Conservation (phyloP, 2,888 invertebrate species). For the Malthinus flaveolus region DNA sequence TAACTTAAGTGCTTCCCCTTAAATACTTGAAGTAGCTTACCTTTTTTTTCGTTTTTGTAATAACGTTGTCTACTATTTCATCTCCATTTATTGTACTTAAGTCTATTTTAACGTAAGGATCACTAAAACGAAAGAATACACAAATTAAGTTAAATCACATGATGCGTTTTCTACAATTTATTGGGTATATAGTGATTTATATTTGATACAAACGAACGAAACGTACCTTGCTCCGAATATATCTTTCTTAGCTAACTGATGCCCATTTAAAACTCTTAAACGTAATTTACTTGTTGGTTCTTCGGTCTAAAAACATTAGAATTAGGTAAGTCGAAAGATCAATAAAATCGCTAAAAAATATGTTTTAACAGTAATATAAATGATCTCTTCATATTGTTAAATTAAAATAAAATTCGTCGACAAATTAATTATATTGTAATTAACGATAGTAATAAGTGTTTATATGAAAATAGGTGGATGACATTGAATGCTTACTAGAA, state of each 20-base stretch:
- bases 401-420: conserved; percentile 3
- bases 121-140: conserved; percentile 63
- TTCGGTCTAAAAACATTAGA: conserved; percentile 64
- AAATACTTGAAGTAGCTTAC: conserved; percentile 57
- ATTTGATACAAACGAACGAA: conserved; percentile 6
- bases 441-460: conserved; percentile 18
- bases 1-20: neutral
- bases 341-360: conserved; percentile 1
- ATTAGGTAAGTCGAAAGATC: conserved; percentile 17
- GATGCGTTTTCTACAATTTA: no score
- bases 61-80: conserved; percentile 87
- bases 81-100: conserved; percentile 83
- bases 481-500: conserved; percentile 23
- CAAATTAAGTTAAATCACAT: neutral
- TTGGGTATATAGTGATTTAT: no score
- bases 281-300: conserved; percentile 82
- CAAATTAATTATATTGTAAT: conserved; percentile 7
- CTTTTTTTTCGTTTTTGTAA: conserved; percentile 97
- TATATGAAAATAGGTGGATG: conserved; percentile 18
- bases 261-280: conserved; percentile 83
- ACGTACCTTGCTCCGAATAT: conserved; percentile 95
- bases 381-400: neutral
- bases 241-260: conserved; percentile 95
- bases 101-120: conserved; percentile 95
- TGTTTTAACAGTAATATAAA: neutral